Conservation (phyloP, 2,888 invertebrate genomes). For the Harpalus rubripes region DNA sequence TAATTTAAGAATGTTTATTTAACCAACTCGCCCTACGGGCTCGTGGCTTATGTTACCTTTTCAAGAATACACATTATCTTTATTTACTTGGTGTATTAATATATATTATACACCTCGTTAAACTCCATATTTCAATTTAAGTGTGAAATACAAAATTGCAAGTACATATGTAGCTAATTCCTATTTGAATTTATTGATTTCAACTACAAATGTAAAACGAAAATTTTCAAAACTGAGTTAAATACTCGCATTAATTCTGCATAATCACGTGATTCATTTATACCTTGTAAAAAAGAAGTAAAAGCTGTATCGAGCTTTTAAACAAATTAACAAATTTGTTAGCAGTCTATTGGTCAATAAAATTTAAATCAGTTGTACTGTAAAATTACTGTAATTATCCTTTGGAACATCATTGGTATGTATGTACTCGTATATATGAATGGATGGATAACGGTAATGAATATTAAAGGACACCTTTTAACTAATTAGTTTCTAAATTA, state of each 20-base stretch:
- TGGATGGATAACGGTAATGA: background rate
- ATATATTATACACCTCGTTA: too few species aligned
- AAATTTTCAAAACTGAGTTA: background rate
- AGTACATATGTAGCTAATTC: background rate
- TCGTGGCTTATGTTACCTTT: too few species aligned
- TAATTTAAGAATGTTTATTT: too few species aligned
- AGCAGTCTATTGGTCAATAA: background rate
- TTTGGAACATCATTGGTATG: background rate
- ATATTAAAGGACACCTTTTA: too few species aligned
- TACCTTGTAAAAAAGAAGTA: background rate
- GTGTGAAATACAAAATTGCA: background rate
- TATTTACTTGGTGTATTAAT: too few species aligned
- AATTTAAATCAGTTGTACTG: background rate
- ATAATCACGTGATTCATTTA: background rate
- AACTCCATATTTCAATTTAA: too few species aligned
- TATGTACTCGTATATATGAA: background rate
- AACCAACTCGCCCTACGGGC: too few species aligned
- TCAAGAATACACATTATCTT: too few species aligned
- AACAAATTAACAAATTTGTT: constrained; percentile 4
- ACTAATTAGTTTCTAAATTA: too few species aligned
- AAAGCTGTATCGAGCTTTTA: background rate
- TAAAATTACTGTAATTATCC: background rate
- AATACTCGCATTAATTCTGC: background rate
- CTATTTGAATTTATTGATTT: background rate
- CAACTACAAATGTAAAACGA: background rate